These are phyloP conservation scores for Melospiza melodia DNA, from an alignment of 2,113 vertebrate genomes.

Conservation along the genomic window DNA sequence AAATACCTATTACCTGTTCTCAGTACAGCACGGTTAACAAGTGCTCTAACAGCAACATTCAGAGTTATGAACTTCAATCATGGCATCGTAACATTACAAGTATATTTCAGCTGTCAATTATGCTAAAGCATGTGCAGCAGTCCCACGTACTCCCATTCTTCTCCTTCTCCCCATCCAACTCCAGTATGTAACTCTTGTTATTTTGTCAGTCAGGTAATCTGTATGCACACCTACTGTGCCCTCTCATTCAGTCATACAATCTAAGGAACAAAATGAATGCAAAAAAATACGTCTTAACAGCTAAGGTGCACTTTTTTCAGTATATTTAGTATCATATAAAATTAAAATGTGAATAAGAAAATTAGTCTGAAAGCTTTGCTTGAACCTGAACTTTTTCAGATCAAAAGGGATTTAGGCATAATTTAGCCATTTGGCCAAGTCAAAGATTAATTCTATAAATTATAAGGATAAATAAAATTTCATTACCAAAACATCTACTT, in stretches of 20 bases:
- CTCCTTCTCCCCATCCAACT: neutral
- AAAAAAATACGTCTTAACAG: neutral
- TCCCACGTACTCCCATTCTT: neutral
- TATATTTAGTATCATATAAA: neutral
- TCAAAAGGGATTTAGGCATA: constrained; percentile 6
- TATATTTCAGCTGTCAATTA: neutral
- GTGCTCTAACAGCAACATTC: neutral
- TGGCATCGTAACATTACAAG: neutral
- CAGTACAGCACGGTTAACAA: neutral
- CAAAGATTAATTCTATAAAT: neutral
- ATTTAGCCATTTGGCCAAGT: neutral
- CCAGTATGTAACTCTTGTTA: neutral
- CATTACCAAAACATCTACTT: neutral
- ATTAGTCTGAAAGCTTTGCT: neutral
- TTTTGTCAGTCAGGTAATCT: neutral
- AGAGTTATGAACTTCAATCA: neutral
- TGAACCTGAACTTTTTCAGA: neutral
- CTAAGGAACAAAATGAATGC: neutral
- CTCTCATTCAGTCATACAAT: neutral
- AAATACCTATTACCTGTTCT: neutral
- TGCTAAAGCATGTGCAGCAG: neutral
- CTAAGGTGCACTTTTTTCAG: neutral
- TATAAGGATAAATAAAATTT: neutral
- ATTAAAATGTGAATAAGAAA: neutral
- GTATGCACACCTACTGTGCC: neutral